Evolutionary conservation across 1,140 invertebrate genomes (phyloP), one percentile per base, ranked within the genome.

Genomic region (Halesus radiatus): DNA sequence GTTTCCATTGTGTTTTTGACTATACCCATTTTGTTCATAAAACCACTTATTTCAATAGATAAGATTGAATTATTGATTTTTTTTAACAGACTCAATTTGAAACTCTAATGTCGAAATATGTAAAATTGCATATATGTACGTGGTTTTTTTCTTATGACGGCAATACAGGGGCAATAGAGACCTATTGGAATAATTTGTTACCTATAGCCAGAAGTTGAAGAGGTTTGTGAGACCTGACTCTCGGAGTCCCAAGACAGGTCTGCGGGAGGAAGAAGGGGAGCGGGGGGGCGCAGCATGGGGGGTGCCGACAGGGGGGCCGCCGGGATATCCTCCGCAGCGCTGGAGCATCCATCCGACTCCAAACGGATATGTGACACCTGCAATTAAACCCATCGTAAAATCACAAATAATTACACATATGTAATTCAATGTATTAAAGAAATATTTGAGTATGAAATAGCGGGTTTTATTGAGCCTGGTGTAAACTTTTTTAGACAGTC

Each of bases 191-290:
- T 13, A 45, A 45, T 45, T 13, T 10, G 8, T 45, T 80, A 84
- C 89, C 93, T 92, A 86, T 95, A 96, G 56, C 94, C 95, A 0
- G 95, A 96, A 3, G 94, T 96, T 70, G 94, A 96, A 0, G 94
- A 95, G 0, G 95, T 94, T 84, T 93, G 92, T 10, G 92, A 93
- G 56, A 92, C 86, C 37, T 91, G 90, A 70, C 91, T 93, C 80
- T 96, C 95, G 83, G 95, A 95, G 85, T 96, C 94, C 92, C 94
- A 96, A 0, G 94, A 95, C 8, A 92, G 91, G 86, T 93, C 92
- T 7, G 89, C 84, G 85, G 84, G 79, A 84, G 37, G 84, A 76
- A 54, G 86, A 85, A 20, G 84, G 68, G 16, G 85, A 84, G 52
- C 87, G 18, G 79, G 70, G 16, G 84, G 81, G 13, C 81, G 72